Conservation (phyloP, 2,113 vertebrate genomes). For the Neofelis nebulosa region DNA sequence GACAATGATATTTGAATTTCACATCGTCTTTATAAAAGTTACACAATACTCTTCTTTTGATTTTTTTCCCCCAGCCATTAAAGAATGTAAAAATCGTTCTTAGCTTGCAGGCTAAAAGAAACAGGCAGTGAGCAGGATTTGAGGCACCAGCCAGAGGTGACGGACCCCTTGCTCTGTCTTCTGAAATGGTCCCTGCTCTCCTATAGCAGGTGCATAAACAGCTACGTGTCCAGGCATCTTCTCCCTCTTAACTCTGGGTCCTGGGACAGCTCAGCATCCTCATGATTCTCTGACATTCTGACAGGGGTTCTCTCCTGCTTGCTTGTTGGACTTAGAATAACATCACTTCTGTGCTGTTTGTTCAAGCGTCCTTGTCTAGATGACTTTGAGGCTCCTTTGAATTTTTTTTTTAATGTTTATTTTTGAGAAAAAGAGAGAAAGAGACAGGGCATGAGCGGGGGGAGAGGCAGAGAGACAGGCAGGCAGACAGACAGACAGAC, state of each 20-base stretch:
- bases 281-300: neutral
- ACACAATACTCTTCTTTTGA: neutral
- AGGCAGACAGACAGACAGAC: no score
- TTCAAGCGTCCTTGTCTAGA: neutral
- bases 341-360: accelerated
- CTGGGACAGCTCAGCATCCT: neutral
- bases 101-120: neutral
- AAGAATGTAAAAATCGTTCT: neutral
- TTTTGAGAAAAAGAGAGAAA: no score
- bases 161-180: neutral
- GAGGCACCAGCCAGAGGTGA: accelerated
- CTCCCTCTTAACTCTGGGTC: neutral
- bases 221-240: no score
- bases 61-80: neutral
- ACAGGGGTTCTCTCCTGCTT: accelerated
- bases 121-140: neutral
- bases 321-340: neutral
- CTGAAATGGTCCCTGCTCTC: neutral
- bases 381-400: neutral
- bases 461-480: no score
- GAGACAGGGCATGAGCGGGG: no score
- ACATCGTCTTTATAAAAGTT: neutral
- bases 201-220: accelerated
- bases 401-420: neutral
- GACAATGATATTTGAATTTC: neutral